Evolutionary conservation across 2,113 vertebrate genomes (phyloP), one percentile per base, ranked within the genome.

Genomic region (Megaceryle maxima): DNA sequence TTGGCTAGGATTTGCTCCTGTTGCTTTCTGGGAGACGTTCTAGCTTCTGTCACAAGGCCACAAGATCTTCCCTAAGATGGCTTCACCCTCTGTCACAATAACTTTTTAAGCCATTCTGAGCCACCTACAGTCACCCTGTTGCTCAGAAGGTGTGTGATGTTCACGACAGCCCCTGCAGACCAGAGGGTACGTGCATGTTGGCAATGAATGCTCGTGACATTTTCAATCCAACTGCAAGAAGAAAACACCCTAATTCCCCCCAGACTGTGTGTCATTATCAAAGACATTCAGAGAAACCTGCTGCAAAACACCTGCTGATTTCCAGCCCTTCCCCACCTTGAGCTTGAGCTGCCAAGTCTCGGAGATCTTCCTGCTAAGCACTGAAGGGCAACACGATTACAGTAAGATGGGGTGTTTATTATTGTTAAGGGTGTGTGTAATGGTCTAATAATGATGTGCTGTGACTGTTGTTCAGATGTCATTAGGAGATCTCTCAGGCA

Each of bases 401-500:
- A 92, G 72, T 5, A 86, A 78, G 75, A 55, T 50, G 55, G 48
- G 88, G 53, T 50, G 86, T 91, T 94, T 93, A 41, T 84, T 93
- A 75, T 50, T 93, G 79, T 72, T 92, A 72, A 78, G 80, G 80
- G 75, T 28, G 56, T n/a, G 43, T 79, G 85, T 50, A 88, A 96
- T 14, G 66, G 88, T 33, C 86, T 82, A 73, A 75, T 84, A 93
- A 78, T 1, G 28, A 75, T 35, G 80, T 24, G 76, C 92, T 55
- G 56, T 37, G 76, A 33, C 83, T 90, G 83, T 83, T 90, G 68
- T 35, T 95, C 48, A 41, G 64, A 62, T 92, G 73, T 82, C 88
- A 75, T 96, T 90, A 94, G 83, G 80, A 82, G 90, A 95, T 73
- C 60, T 88, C 95, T 86, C 77, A 78, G 64, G 29, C 73, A 87